A percentile compares a stretch with the other conserved stretches of the same genome.
phyloP scores from a whole-genome alignment of 2,888 invertebrate species.

The Cephus sareptanus region DNA sequence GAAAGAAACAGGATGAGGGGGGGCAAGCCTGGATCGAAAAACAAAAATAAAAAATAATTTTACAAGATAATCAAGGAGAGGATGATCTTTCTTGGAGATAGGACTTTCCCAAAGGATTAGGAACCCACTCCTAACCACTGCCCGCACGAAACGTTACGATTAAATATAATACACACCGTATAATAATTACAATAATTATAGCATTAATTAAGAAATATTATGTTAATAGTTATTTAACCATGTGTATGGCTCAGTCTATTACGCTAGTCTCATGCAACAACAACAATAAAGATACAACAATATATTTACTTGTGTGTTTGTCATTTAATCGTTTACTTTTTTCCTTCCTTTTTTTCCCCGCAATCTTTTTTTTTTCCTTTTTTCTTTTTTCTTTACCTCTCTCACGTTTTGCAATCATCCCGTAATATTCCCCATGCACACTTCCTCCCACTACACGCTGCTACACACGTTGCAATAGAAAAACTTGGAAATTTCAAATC shows the following conservation, averaged over 20 bases:
- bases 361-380: slow-evolving; percentile 20
- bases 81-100: too few relatives aligned
- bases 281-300: slow-evolving; percentile 62
- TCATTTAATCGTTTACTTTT: slow-evolving; percentile 18
- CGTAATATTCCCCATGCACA: slow-evolving; percentile 31
- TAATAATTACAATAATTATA: slow-evolving; percentile 59
- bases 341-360: slow-evolving; percentile 27
- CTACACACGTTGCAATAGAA: slow-evolving; percentile 33
- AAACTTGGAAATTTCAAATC: slow-evolving; percentile 43
- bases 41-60: too few relatives aligned
- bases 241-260: slow-evolving; percentile 61
- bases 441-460: slow-evolving; percentile 24
- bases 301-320: slow-evolving; percentile 55
- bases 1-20: too few relatives aligned
- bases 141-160: slow-evolving; percentile 57
- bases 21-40: rapidly evolving
- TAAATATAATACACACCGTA: slow-evolving; percentile 60
- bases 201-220: slow-evolving; percentile 60
- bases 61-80: too few relatives aligned
- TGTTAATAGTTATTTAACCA: slow-evolving; percentile 60
- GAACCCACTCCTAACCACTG: slow-evolving; percentile 52
- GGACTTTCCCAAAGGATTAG: slow-evolving; percentile 40
- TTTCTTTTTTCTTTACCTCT: slow-evolving; percentile 8
- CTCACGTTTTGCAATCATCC: slow-evolving; percentile 35
- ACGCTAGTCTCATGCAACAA: slow-evolving; percentile 63